Conservation (phyloP, 1,140 invertebrate genomes). For the Pissodes strobi region DNA sequence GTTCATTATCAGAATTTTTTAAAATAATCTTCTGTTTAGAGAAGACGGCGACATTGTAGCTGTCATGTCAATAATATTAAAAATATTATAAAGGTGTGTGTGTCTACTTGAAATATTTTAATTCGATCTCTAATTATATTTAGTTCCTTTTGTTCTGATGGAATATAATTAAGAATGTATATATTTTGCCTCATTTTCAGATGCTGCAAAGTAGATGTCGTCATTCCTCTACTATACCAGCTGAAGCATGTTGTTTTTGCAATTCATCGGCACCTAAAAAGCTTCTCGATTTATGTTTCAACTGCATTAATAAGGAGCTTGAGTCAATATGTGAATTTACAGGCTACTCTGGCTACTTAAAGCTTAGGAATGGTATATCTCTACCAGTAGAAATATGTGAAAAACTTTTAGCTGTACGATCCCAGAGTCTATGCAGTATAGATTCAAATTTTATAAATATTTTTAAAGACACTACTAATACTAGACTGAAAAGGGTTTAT, state of each 20-base stretch:
- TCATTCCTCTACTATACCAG: conserved; percentile 49
- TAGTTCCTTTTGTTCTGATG: too few species aligned
- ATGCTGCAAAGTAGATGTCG: conserved; percentile 52
- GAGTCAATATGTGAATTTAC: conserved; percentile 61
- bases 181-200: conserved; percentile 38
- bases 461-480: conserved; percentile 69
- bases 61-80: conserved; percentile 11
- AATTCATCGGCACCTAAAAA: conserved; percentile 51
- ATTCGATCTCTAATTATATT: background rate
- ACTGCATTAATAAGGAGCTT: conserved; percentile 67
- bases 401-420: conserved; percentile 66
- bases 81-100: conserved; percentile 2
- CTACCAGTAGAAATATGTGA: conserved; percentile 75
- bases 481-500: conserved; percentile 71
- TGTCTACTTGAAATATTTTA: conserved; percentile 5
- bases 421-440: conserved; percentile 61
- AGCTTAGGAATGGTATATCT: conserved; percentile 60
- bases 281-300: conserved; percentile 66
- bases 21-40: conserved; percentile 6
- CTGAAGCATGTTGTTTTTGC: conserved; percentile 51
- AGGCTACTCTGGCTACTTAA: conserved; percentile 51
- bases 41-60: background rate
- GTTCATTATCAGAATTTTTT: background rate
- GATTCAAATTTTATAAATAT: conserved; percentile 72
- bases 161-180: background rate